These are phyloP conservation scores for Pygoscelis adeliae DNA, from an alignment of 2,113 vertebrate genomes.

Conservation along the genomic window DNA sequence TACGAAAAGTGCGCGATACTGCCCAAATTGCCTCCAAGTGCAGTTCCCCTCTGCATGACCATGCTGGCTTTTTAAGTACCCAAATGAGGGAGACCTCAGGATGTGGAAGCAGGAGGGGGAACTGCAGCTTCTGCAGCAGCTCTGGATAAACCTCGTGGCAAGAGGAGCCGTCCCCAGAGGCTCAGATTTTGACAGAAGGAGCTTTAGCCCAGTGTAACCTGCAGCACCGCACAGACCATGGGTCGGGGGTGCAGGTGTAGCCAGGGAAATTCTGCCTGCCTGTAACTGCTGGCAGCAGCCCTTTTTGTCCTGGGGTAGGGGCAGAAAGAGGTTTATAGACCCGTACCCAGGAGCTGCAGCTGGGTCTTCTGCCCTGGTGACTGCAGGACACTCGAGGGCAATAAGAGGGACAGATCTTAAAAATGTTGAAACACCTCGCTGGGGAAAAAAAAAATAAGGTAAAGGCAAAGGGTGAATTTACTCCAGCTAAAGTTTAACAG, in stretches of 20 bases:
- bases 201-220: background rate
- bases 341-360: background rate
- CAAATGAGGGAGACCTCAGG: background rate
- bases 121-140: background rate
- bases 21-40: background rate
- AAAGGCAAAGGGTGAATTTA: background rate
- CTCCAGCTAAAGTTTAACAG: background rate
- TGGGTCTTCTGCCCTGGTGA: background rate
- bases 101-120: background rate
- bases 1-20: rapidly evolving
- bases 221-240: background rate
- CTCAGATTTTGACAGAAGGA: background rate
- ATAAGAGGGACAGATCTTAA: background rate
- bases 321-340: background rate
- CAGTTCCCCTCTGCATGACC: rapidly evolving
- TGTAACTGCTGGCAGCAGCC: background rate
- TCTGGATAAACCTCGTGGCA: rapidly evolving
- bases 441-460: background rate
- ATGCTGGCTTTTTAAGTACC: background rate
- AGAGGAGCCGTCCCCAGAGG: background rate
- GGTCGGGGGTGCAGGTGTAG: background rate
- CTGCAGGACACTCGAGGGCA: background rate
- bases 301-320: background rate
- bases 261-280: background rate
- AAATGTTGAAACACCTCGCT: background rate